phyloP scores from a whole-genome alignment of 2,113 vertebrate genomes.

The Cyphotilapia sp. region DNA sequence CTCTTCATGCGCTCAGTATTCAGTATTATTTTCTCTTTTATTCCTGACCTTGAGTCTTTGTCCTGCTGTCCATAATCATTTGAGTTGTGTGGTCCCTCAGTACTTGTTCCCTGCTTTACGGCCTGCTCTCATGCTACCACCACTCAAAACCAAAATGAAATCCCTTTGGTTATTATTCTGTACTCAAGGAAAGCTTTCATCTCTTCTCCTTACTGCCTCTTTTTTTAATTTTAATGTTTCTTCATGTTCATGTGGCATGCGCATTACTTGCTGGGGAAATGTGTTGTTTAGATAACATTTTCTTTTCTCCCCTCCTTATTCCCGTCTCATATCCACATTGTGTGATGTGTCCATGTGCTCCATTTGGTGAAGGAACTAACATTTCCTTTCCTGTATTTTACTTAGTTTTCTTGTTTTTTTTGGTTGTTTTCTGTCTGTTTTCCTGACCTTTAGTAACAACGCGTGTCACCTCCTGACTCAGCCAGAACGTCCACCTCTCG shows the following conservation, averaged over 20 bases:
- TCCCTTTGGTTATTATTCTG: constrained; percentile 5
- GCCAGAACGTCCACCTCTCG: not conserved
- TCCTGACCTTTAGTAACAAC: not conserved
- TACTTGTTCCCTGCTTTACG: not conserved
- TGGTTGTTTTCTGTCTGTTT: not conserved
- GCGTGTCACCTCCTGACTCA: constrained; percentile 2
- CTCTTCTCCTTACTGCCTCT: not conserved
- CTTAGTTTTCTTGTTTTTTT: not conserved
- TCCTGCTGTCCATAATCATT: not conserved
- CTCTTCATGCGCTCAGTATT: not conserved
- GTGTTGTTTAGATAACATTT: not conserved
- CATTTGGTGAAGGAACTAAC: not conserved
- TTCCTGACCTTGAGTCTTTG: not conserved
- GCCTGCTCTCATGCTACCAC: not conserved
- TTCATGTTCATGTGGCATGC: not conserved
- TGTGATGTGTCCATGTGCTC: not conserved
- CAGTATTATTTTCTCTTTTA: not conserved
- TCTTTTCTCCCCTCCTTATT: not conserved
- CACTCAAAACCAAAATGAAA: not conserved
- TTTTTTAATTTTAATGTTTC: not conserved
- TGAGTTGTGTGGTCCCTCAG: not conserved
- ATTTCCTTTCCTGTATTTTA: not conserved
- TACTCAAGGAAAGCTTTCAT: not conserved
- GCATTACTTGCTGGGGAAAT: not conserved
- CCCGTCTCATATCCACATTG: not conserved